Evolutionary conservation across 2,888 invertebrate genomes (phyloP), one percentile per base, ranked within the genome.

Genomic region (Clanis bilineata): DNA sequence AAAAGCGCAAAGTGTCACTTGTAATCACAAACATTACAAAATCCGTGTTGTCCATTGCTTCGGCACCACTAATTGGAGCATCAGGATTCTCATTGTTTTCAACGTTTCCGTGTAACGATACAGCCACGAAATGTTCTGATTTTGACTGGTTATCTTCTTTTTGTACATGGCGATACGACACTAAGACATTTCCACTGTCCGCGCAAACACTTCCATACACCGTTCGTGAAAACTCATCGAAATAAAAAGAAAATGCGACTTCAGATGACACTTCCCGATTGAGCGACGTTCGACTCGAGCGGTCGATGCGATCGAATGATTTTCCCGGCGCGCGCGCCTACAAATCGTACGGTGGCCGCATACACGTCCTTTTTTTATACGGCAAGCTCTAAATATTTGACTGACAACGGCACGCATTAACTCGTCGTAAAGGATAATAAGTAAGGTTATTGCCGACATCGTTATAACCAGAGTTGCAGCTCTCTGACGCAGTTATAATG

Each of bases 371-470:
- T 90, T 90, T 88, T 90, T 88, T 85, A 87, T 87, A 88, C 82
- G 75, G 66, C 79, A 73, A 80, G 85, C 82, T 86, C 86, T 88
- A 83, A 87, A 88, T 87, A 86, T 90, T 86, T 79, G 86, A 85
- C 83, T 82, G 88, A 84, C 88, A 85, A 82, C 83, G 77, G 75
- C 76, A 79, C 77, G 88, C 80, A 85, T 89, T 89, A 87, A 78
- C 85, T 88, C 84, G 78, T 80, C 82, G 88, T 85, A 88, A 90
- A 91, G 92, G 91, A 91, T 92, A 91, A 90, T 85, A 83, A 80
- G 80, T 90, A 86, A 90, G 90, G 90, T 90, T 90, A 89, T 86
- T 83, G 80, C 76, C 78, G 77, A 77, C 84, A 83, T 85, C 76
- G 79, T 79, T 80, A 77, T 77, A 79, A 68, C 68, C 69, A 66